These are phyloP conservation scores for Grantiella picta DNA, from an alignment of 2,113 vertebrate genomes.

Conservation along the genomic window DNA sequence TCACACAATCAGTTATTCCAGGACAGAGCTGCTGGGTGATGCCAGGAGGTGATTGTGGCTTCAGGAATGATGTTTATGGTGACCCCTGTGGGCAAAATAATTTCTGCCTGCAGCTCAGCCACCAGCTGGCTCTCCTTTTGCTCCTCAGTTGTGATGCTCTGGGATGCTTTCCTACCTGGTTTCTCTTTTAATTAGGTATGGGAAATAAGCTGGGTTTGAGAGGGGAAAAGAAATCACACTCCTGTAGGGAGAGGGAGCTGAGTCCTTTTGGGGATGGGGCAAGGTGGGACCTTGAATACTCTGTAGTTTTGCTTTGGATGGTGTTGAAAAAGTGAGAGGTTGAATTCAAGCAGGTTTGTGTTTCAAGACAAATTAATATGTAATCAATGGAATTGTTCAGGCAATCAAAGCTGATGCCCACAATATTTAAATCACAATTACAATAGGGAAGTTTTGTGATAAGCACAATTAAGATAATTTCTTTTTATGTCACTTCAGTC, in stretches of 20 bases:
- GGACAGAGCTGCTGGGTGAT: not conserved
- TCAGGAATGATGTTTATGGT: not conserved
- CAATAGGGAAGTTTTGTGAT: not conserved
- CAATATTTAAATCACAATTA: not conserved
- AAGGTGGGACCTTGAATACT: not conserved
- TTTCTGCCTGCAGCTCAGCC: not conserved
- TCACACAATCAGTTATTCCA: not conserved
- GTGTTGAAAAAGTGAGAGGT: not conserved
- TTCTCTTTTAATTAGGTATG: not conserved
- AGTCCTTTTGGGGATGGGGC: not conserved
- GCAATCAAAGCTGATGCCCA: not conserved
- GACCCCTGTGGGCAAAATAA: not conserved
- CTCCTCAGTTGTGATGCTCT: not conserved
- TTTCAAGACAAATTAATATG: not conserved
- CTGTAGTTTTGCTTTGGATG: not conserved
- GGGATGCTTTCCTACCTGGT: not conserved
- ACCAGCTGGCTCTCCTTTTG: not conserved
- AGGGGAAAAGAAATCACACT: not conserved
- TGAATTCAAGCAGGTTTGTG: not conserved
- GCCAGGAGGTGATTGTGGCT: not conserved
- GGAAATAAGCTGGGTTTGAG: not conserved
- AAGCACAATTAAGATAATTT: not conserved
- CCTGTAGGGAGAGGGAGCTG: fast-evolving
- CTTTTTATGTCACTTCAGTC: not conserved
- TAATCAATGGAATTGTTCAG: not conserved